Base-by-base conservation (phyloP, 2,888 invertebrate species). In the Meiosimyza decipiens region DNA sequence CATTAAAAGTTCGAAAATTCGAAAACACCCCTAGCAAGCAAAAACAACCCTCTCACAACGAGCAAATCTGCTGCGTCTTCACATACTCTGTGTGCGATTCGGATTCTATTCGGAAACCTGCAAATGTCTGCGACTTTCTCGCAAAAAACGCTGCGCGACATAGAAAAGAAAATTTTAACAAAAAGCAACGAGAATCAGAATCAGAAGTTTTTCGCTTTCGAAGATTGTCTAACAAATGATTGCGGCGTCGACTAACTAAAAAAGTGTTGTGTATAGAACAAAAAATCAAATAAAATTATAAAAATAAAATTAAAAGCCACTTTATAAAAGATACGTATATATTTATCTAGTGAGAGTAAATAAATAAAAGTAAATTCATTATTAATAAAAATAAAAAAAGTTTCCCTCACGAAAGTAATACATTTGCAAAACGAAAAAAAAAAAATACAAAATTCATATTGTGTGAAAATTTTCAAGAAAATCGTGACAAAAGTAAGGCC, bases 171-270 rank as follows among this genome's bases (percentile, higher is more conserved):
- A 60, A 60, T 15, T 40, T 40, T 62, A 47, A 67, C 57, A 22
- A 55, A 47, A 69, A n/a, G 16, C 49, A 33, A 40, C 69, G 63
- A 18, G 47, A 70, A 16, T 16, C 22, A 40, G 40, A 40, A 51
- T 63, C 70, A 62, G 63, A 70, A 62, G 52, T 70, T 16, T 49
- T 54, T 57, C 15, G 54, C 62, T 63, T 70, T 70, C 62, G 70
- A 63, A 70, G 63, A 70, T 70, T 62, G 70, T 70, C 52, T 52
- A 70, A 18, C 69, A 55, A 57, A 47, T 47, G 49, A 57, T n/a
- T 55, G 55, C 57, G 55, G 54, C 55, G 67, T 67, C 57, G 49
- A 59, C 18, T 15, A 62, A n/a, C 51, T 40, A 49, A 12, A n/a
- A n/a, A 62, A 22, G 22, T 52, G 70, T 54, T 52, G 54, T 50